Evolutionary conservation across 2,113 vertebrate species (phyloP), one percentile per base, ranked within the genome.

Genomic region (Crypturellus undulatus): DNA sequence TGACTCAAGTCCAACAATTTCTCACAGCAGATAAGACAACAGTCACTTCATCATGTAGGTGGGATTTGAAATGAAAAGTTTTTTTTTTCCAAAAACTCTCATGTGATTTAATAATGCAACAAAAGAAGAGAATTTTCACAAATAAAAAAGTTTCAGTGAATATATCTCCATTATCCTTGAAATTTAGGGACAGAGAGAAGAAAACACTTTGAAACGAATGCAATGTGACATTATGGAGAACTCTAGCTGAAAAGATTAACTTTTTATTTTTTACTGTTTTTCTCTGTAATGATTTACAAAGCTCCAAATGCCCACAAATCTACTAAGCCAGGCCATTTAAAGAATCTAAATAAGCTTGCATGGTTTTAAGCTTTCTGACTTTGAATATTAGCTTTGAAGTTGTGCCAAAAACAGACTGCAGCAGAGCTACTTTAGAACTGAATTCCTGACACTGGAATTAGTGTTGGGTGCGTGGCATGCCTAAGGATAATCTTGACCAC

Each of bases 361-460:
- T 0, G 0, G 62, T 94, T 98, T 97, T 95, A 97, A 97, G 95
- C 94, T 96, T 96, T 96, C 76, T 30, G 69, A 95, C 91, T 98
- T 97, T 97, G 97, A 97, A 94, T 95, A 89, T 87, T 91, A 95
- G 80, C 97, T 98, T 97, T 98, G 97, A 98, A 97, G 96, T 94
- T 77, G 54, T 96, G 96, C 97, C 97, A 97, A 93, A 94, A 96
- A 38, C 54, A 95, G 84, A 58, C 84, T 92, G 96, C 71, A 89
- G 73, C 93, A 89, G 91, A 95, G 62, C 92, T 93, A 73, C 79
- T 96, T 97, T 97, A 90, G 93, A 94, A 97, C 76, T 90, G 91
- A 97, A 97, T 97, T 97, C 82, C 79, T 97, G 95, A 97, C 96
- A 92, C 75, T 82, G 69, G 90, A 96, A 97, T 98, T 97, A 97